Evolutionary conservation across 2,888 invertebrate species (phyloP).

Genomic region (Heliconius sara): DNA sequence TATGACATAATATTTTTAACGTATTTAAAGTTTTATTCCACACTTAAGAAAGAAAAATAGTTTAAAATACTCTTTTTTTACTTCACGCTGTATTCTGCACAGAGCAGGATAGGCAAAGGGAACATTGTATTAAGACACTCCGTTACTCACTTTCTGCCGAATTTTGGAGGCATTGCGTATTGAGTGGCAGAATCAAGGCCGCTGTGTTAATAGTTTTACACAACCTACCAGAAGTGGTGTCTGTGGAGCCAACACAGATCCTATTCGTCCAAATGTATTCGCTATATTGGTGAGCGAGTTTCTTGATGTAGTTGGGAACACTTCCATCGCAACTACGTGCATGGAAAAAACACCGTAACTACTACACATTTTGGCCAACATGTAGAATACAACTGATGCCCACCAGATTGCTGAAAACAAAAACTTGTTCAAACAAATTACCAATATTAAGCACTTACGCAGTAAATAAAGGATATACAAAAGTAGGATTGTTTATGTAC

Average conservation of each 20-base stretch:
- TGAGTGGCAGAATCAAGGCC: too few relatives aligned
- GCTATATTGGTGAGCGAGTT: conserved; percentile 87
- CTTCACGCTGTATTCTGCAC: too few relatives aligned
- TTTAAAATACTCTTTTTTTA: too few relatives aligned
- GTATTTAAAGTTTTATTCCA: too few relatives aligned
- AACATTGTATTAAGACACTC: too few relatives aligned
- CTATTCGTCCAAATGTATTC: conserved; percentile 86
- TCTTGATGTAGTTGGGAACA: conserved; percentile 87
- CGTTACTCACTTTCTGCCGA: too few relatives aligned
- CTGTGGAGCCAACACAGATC: conserved; percentile 87
- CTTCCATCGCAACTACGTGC: conserved; percentile 87
- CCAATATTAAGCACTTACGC: neutral
- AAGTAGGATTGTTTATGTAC: neutral
- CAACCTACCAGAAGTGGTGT: conserved; percentile 85
- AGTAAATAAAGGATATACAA: neutral
- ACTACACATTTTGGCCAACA: conserved; percentile 87
- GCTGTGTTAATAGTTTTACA: neutral
- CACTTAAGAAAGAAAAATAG: too few relatives aligned
- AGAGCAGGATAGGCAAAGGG: too few relatives aligned
- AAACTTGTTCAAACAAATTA: neutral
- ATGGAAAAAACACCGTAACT: conserved; percentile 86
- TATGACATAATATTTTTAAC: neutral
- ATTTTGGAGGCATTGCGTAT: too few relatives aligned
- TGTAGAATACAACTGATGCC: conserved; percentile 79
- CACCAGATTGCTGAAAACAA: conserved; percentile 64